Conservation (phyloP, 1,140 invertebrate species). For the Drosophila ironensis region DNA sequence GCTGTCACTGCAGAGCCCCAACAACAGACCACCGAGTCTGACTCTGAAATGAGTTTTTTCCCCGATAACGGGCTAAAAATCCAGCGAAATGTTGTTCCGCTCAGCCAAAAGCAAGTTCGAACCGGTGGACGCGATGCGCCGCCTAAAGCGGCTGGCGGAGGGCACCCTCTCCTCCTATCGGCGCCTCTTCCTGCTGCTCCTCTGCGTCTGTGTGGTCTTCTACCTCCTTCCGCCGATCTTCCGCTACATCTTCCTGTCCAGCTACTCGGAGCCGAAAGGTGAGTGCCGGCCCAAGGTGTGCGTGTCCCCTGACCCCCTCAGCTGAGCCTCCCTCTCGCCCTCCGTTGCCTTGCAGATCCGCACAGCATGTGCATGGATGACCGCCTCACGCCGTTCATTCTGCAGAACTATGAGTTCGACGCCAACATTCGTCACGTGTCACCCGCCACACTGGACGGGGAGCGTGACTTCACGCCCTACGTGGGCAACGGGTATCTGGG, state of each 20-base stretch:
- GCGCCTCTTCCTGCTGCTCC: constrained; percentile 85
- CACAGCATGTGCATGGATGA: constrained; percentile 86
- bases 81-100: constrained; percentile 71
- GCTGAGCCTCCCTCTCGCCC: no score
- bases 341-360: constrained; percentile 82
- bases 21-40: background rate
- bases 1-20: background rate
- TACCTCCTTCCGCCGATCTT: constrained; percentile 86
- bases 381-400: constrained; percentile 84
- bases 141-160: constrained; percentile 84
- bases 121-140: constrained; percentile 82
- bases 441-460: constrained; percentile 81
- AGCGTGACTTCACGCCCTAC: constrained; percentile 87
- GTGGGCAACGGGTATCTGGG: constrained; percentile 91
- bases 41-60: constrained; percentile 43
- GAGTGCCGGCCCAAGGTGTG: no score
- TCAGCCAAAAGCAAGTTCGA: constrained; percentile 82
- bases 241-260: constrained; percentile 84
- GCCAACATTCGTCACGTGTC: constrained; percentile 85
- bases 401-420: constrained; percentile 85
- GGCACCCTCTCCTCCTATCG: constrained; percentile 86
- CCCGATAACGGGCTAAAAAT: constrained; percentile 32
- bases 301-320: no score
- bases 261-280: constrained; percentile 76
- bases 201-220: constrained; percentile 85